Percentiles rank a stretch among this genome's conserved stretches.
Conservation (phyloP, 2,888 invertebrate genomes). For the Trichogramma evanescens region DNA sequence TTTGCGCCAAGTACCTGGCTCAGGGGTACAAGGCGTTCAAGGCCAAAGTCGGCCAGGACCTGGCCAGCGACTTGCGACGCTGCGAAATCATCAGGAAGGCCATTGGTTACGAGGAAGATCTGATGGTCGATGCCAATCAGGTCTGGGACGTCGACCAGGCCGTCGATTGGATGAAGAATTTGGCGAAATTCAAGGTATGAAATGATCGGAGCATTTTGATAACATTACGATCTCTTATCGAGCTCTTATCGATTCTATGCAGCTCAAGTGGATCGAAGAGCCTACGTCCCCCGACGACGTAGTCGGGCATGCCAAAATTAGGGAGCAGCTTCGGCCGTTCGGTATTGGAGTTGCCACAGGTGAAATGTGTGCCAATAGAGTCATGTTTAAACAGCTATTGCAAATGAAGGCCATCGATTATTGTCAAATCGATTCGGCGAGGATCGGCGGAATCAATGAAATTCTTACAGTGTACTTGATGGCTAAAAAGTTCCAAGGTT, state of each 20-base stretch:
- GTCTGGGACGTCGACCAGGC: slow-evolving; percentile 72
- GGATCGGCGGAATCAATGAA: slow-evolving; percentile 84
- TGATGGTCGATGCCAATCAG: slow-evolving; percentile 88
- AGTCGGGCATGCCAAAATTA: slow-evolving; percentile 75
- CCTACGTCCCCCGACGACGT: slow-evolving; percentile 89
- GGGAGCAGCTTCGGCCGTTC: slow-evolving; percentile 64
- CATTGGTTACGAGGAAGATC: slow-evolving; percentile 67
- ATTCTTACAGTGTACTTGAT: slow-evolving; percentile 80
- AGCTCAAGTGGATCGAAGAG: slow-evolving; percentile 82
- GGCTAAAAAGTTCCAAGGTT: slow-evolving; percentile 78
- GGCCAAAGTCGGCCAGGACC: slow-evolving; percentile 78
- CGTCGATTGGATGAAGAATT: slow-evolving; percentile 75
- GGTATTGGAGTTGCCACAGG: slow-evolving; percentile 85
- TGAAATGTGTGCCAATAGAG: slow-evolving; percentile 84
- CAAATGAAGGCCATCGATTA: slow-evolving; percentile 74
- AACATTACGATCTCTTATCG: no score
- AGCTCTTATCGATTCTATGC: no score
- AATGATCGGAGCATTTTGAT: no score
- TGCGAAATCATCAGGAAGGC: slow-evolving; percentile 65
- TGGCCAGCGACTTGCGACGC: slow-evolving; percentile 69
- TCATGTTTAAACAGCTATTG: slow-evolving; percentile 87
- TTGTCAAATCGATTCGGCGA: slow-evolving; percentile 85
- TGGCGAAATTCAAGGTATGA: slow-evolving; percentile 58
- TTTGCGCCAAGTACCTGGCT: slow-evolving; percentile 66
- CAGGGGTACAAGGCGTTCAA: slow-evolving; percentile 79